Evolutionary conservation across 2,113 vertebrate species (phyloP), one percentile per base, ranked within the genome.

Genomic region (Cebus imitator): DNA sequence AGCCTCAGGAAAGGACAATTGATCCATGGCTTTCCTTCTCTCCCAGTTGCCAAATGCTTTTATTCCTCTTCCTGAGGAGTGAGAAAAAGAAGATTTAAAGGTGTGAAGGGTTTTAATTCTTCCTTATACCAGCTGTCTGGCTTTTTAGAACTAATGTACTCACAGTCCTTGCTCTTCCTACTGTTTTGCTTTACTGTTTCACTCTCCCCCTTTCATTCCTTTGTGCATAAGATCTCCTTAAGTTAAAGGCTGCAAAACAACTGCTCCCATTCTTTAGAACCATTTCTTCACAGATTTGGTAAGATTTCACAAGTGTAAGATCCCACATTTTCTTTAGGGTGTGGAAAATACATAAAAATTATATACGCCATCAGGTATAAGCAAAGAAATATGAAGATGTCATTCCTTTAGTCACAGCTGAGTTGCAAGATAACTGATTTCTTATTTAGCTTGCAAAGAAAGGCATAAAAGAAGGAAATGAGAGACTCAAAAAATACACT

Each of bases 401-500:
- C 83, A 90, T 70, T 89, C 30, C 64, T 95, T 75, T 73, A 78
- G n/a, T 86, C 91, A 78, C 8, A 95, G 50, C 57, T 88, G 61
- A 96, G 79, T 80, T 87, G 58, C 8, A 66, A 32, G 58, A 58
- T 66, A 80, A 57, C 4, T 52, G 64, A 70, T 87, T 87, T 96
- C 45, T 97, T 95, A 83, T 84, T 97, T 66, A 95, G 68, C 43
- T 87, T 95, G 80, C 66, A 97, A 94, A 97, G 86, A 91, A 92
- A 97, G 72, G 8, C 1, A 58, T 18, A 20, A 89, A 23, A 88
- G 43, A 94, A 87, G 61, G 32, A 82, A 16, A 94, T 90, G 64
- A 14, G 93, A 91, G 64, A 97, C 95, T 90, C 55, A 50, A 45
- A 50, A 45, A 2, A 90, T 86, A 93, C 40, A 99, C 99, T 99